Percentiles rank a stretch among this genome's conserved stretches.
Evolutionary conservation across 2,888 invertebrate genomes (phyloP).

Genomic region (Linnaemya vulpina): DNA sequence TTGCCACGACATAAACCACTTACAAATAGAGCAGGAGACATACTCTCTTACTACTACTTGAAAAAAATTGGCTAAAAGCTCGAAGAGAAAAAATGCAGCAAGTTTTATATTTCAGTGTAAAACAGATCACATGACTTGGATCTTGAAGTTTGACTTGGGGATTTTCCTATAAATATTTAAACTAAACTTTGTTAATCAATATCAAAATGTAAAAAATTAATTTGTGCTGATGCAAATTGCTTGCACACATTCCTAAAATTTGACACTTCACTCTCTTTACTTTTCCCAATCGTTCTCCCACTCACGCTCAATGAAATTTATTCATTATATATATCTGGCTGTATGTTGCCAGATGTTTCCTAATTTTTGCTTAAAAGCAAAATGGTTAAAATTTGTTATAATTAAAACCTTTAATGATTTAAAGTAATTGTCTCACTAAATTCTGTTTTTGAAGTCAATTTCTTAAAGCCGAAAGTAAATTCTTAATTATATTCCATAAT

Average conservation of each 20-base stretch:
- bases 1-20: constrained; percentile 56
- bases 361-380: not conserved
- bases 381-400: not conserved
- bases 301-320: not conserved
- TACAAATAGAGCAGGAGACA: not conserved
- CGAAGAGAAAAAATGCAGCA: not conserved
- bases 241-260: constrained; percentile 4
- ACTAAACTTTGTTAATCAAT: not conserved
- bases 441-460: not conserved
- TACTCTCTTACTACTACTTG: not conserved
- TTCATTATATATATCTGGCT: not conserved
- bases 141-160: constrained; percentile 18
- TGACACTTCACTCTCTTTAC: constrained; percentile 20
- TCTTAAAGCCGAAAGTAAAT: not conserved
- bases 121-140: constrained; percentile 43
- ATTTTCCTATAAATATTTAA: not conserved
- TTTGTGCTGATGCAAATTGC: not conserved
- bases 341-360: constrained; percentile 39
- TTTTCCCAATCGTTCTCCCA: not conserved
- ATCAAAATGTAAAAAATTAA: not conserved
- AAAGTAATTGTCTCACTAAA: not conserved
- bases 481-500: not conserved
- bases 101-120: constrained; percentile 2
- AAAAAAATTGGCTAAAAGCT: not conserved
- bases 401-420: not conserved